phyloP scores from a whole-genome alignment of 2,888 invertebrate genomes.

The Drosophila suboccidentalis region DNA sequence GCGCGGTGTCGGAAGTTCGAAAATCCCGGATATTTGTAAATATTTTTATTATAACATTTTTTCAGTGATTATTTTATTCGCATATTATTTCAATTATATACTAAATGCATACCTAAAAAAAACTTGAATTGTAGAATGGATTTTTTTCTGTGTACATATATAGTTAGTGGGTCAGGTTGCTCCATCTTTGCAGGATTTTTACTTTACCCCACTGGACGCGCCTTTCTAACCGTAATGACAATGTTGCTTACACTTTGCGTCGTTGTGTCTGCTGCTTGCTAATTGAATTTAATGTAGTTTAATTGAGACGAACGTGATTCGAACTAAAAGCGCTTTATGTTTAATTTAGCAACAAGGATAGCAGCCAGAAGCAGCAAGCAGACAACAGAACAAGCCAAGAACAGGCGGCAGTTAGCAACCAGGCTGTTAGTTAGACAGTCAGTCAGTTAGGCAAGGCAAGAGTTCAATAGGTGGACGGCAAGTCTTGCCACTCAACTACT shows the following conservation, averaged over 20 bases:
- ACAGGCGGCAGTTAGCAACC: slow-evolving; percentile 13
- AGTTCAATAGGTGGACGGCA: slow-evolving; percentile 9
- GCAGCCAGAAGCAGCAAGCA: slow-evolving; percentile 19
- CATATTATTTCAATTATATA: no score
- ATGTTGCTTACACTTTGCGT: slow-evolving; percentile 70
- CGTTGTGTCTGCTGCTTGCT: slow-evolving; percentile 52
- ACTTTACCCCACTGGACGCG: slow-evolving; percentile 11
- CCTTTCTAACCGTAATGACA: slow-evolving; percentile 67
- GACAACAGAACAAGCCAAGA: slow-evolving; percentile 6
- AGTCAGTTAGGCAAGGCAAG: neutral
- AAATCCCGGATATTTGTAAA: no score
- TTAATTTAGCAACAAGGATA: slow-evolving; percentile 73
- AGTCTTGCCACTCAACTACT: slow-evolving; percentile 33
- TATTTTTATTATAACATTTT: no score
- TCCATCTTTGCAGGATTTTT: slow-evolving; percentile 10
- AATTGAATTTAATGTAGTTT: slow-evolving; percentile 82
- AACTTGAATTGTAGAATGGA: no score
- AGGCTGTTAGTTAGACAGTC: slow-evolving; percentile 18
- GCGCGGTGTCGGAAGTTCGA: no score
- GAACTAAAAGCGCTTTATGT: slow-evolving; percentile 80
- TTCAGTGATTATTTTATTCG: no score
- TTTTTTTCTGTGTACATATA: neutral
- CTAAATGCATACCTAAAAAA: no score
- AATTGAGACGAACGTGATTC: slow-evolving; percentile 82
- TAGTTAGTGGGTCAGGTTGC: slow-evolving; percentile 37